Percentiles rank a stretch among this genome's conserved stretches.
Evolutionary conservation across 2,888 invertebrate genomes (phyloP).

Genomic region (Coelinius sp.): DNA sequence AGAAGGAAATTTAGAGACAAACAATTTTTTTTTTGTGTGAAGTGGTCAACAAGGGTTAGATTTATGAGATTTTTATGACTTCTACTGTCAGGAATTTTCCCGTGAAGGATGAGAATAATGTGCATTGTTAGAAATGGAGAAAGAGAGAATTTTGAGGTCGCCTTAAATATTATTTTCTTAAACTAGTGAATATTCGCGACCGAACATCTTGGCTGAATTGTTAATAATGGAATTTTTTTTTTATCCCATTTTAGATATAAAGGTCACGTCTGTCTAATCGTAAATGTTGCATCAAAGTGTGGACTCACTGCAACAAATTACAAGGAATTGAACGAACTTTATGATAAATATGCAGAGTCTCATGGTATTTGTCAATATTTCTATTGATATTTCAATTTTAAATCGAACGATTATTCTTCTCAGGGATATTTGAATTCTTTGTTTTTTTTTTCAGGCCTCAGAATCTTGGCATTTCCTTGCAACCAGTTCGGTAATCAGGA

Average conservation of each 20-base stretch:
- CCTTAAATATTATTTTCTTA: too few relatives aligned
- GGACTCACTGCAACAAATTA: constrained; percentile 88
- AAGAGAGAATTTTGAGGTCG: too few relatives aligned
- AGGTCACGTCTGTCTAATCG: constrained; percentile 86
- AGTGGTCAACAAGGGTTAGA: too few relatives aligned
- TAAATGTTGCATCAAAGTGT: constrained; percentile 92
- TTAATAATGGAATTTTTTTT: constrained; percentile 25
- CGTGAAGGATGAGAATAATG: too few relatives aligned
- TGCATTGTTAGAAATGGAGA: too few relatives aligned
- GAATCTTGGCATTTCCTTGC: constrained; percentile 89
- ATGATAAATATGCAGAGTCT: constrained; percentile 80
- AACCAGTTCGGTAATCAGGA: constrained; percentile 87
- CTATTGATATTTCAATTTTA: neutral
- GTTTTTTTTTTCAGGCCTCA: constrained; percentile 73
- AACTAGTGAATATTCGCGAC: too few relatives aligned
- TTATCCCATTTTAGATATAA: constrained; percentile 72
- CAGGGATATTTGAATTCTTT: too few relatives aligned
- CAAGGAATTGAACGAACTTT: constrained; percentile 84
- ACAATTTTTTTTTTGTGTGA: too few relatives aligned
- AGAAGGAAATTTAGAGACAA: too few relatives aligned
- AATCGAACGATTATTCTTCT: too few relatives aligned
- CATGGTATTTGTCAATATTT: constrained; percentile 69
- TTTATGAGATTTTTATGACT: too few relatives aligned
- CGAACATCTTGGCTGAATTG: constrained; percentile 69
- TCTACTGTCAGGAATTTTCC: too few relatives aligned